A percentile compares a stretch with the other conserved stretches of the same genome.
These are phyloP conservation scores for Nothura maculosa DNA, from an alignment of 2,797 vertebrate genomes.

Conservation along the genomic window DNA sequence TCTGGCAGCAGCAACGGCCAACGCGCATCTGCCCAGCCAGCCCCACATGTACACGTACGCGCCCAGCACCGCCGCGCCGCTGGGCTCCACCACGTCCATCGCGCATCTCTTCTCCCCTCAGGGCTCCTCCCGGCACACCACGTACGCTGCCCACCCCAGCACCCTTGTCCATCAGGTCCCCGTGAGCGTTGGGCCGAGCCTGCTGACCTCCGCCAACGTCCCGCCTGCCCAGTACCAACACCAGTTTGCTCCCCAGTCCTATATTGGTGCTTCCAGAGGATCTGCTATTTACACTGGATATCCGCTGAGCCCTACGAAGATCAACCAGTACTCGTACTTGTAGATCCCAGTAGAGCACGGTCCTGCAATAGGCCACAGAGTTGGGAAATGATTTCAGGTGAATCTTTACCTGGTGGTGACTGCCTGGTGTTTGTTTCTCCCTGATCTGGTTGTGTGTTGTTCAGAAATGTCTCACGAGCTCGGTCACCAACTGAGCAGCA, in stretches of 20 bases:
- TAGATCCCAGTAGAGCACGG: slow-evolving; percentile 72
- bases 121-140: slow-evolving; percentile 87
- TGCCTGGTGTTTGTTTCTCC: slow-evolving; percentile 78
- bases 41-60: slow-evolving; percentile 93
- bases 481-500: slow-evolving; percentile 61
- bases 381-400: slow-evolving; percentile 69
- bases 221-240: slow-evolving; percentile 91
- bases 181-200: slow-evolving; percentile 84
- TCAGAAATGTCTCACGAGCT: slow-evolving; percentile 71
- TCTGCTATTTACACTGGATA: slow-evolving; percentile 92
- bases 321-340: slow-evolving; percentile 95
- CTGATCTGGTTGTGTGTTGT: slow-evolving; percentile 72
- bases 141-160: slow-evolving; percentile 88
- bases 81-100: slow-evolving; percentile 95
- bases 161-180: slow-evolving; percentile 94
- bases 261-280: slow-evolving; percentile 89
- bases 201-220: slow-evolving; percentile 88
- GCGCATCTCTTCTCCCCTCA: slow-evolving; percentile 92
- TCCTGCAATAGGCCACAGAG: slow-evolving; percentile 61
- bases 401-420: slow-evolving; percentile 69
- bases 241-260: slow-evolving; percentile 91
- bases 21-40: slow-evolving; percentile 84
- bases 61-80: slow-evolving; percentile 88
- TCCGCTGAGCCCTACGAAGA: slow-evolving; percentile 94
- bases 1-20: slow-evolving; percentile 88